phyloP scores from a whole-genome alignment of 1,140 invertebrate genomes.

The Bombus superbus region DNA sequence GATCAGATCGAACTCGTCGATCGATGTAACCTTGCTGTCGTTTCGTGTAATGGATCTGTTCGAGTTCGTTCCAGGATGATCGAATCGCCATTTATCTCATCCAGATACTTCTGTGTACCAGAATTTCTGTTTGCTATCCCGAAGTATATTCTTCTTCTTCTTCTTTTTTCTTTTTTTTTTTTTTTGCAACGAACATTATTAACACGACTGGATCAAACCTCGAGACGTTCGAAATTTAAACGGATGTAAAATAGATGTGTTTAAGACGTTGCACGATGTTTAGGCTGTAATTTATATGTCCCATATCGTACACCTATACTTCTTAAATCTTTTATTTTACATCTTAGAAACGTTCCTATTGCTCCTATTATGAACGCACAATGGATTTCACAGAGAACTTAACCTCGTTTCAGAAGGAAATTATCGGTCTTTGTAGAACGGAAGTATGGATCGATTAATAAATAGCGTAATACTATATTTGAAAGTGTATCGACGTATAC shows the following conservation, averaged over 20 bases:
- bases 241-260: background rate
- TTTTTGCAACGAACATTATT: background rate
- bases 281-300: background rate
- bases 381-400: background rate
- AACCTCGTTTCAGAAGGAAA: background rate
- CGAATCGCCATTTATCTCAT: conserved; percentile 18
- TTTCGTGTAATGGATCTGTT: conserved; percentile 31
- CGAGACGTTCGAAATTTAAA: background rate
- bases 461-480: background rate
- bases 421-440: background rate
- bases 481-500: background rate
- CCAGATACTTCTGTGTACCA: background rate
- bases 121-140: background rate
- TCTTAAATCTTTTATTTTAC: too few relatives aligned
- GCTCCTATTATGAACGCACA: background rate
- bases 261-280: background rate
- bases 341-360: background rate
- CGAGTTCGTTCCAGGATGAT: conserved; percentile 22
- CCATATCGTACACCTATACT: too few relatives aligned
- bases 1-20: conserved; percentile 6
- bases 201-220: background rate
- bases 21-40: conserved; percentile 33
- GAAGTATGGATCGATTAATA: background rate
- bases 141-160: too few relatives aligned
- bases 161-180: too few relatives aligned